Evolutionary conservation across 2,113 vertebrate genomes (phyloP).

Genomic region (Misgurnus mizolepis): DNA sequence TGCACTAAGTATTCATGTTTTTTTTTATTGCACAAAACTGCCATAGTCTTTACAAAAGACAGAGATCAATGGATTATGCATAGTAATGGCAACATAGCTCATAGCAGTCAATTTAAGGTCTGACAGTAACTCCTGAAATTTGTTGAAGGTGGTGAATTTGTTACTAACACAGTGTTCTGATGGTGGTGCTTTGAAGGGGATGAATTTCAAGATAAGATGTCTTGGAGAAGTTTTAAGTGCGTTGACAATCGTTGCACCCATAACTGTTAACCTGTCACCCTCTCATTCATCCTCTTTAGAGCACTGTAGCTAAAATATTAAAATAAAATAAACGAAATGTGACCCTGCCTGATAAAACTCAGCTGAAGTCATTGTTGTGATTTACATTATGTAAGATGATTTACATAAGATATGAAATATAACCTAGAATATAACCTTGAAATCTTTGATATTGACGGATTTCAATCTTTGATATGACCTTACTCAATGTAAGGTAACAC

Average conservation of each 20-base stretch:
- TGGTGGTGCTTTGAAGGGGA: constrained; percentile 1
- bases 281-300: constrained; percentile 1
- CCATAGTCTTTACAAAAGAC: constrained; percentile 1
- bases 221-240: constrained; percentile 8
- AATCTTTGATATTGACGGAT: too few species aligned
- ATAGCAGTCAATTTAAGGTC: constrained; percentile 9
- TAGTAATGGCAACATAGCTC: neutral
- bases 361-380: too few species aligned
- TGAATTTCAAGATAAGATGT: constrained; percentile 17
- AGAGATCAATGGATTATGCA: neutral
- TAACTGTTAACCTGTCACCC: constrained; percentile 27
- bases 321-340: too few species aligned
- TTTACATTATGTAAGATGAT: too few species aligned
- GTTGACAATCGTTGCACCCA: constrained; percentile 18
- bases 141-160: constrained; percentile 22
- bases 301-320: too few species aligned
- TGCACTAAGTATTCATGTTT: neutral
- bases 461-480: too few species aligned
- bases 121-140: constrained; percentile 24
- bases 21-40: neutral
- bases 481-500: too few species aligned
- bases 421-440: too few species aligned
- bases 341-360: too few species aligned
- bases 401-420: too few species aligned
- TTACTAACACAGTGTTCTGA: constrained; percentile 13